These are phyloP conservation scores for Tetraodon nigroviridis DNA, from an alignment of 2,113 vertebrate genomes.

Conservation along the genomic window DNA sequence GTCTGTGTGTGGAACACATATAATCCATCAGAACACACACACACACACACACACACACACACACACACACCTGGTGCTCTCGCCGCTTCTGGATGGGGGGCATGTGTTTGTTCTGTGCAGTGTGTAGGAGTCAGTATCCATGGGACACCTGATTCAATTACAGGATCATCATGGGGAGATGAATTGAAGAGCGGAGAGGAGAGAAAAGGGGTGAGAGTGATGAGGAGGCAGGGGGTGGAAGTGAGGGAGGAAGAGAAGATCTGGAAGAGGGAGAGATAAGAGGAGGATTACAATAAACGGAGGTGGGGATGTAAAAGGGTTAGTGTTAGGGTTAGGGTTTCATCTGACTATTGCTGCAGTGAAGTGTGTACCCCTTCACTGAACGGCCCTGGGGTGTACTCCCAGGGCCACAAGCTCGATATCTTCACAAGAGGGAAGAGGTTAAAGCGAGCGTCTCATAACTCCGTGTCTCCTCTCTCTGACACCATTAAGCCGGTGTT, in stretches of 20 bases:
- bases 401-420: constrained; percentile 7
- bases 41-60: too few species aligned
- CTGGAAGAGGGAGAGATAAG: neutral
- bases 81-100: constrained; percentile 18
- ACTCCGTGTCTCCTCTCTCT: constrained; percentile 23
- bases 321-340: neutral
- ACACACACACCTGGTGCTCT: constrained; percentile 32
- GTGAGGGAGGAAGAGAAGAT: neutral
- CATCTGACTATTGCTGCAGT: neutral
- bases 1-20: constrained; percentile 8
- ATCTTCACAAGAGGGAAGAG: constrained; percentile 33
- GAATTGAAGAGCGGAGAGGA: constrained; percentile 22
- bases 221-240: neutral
- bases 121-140: constrained; percentile 43
- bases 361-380: constrained; percentile 1
- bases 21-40: constrained; percentile 42
- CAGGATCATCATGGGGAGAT: constrained; percentile 34
- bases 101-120: constrained; percentile 17
- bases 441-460: constrained; percentile 22
- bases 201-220: neutral
- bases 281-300: too few species aligned
- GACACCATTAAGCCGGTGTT: constrained; percentile 23
- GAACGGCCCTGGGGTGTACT: constrained; percentile 27
- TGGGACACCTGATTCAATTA: constrained; percentile 60
- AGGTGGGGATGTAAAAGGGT: neutral